phyloP scores from a whole-genome alignment of 2,113 vertebrate genomes.

The Callaeas wilsoni region DNA sequence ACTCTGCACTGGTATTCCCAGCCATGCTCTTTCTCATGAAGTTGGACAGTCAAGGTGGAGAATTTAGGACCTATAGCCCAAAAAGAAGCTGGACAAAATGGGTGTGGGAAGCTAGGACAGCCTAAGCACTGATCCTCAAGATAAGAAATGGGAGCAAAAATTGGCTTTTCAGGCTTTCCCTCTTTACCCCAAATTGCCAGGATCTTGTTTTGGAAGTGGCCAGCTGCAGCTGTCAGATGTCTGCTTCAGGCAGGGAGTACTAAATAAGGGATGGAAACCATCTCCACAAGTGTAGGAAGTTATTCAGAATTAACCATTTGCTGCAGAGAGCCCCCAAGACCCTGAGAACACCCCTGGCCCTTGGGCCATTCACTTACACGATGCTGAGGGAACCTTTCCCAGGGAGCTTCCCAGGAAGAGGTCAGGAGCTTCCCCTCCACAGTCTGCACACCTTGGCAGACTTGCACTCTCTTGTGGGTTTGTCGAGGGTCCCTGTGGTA shows the following conservation, averaged over 20 bases:
- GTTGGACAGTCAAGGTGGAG: not conserved
- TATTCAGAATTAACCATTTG: not conserved
- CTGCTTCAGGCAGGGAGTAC: not conserved
- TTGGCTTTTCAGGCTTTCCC: not conserved
- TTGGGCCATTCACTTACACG: not conserved
- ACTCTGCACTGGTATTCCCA: not conserved
- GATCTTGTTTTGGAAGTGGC: not conserved
- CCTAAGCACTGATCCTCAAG: not conserved
- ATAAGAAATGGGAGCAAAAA: not conserved
- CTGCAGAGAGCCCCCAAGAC: not conserved
- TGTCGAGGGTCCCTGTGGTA: accelerated
- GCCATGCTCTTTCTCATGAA: not conserved
- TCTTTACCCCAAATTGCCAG: not conserved
- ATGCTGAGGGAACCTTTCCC: not conserved
- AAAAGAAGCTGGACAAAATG: not conserved
- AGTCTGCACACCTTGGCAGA: not conserved
- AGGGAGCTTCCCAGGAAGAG: not conserved
- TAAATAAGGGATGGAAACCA: not conserved
- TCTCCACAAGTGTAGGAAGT: not conserved
- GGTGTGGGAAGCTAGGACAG: not conserved
- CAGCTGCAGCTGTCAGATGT: not conserved
- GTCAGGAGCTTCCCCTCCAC: not conserved
- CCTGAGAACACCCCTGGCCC: not conserved
- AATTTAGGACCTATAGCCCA: not conserved
- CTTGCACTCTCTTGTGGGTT: not conserved